Evolutionary conservation across 2,113 vertebrate species (phyloP), one percentile per base, ranked within the genome.

Genomic region (Emydocephalus ijimae): DNA sequence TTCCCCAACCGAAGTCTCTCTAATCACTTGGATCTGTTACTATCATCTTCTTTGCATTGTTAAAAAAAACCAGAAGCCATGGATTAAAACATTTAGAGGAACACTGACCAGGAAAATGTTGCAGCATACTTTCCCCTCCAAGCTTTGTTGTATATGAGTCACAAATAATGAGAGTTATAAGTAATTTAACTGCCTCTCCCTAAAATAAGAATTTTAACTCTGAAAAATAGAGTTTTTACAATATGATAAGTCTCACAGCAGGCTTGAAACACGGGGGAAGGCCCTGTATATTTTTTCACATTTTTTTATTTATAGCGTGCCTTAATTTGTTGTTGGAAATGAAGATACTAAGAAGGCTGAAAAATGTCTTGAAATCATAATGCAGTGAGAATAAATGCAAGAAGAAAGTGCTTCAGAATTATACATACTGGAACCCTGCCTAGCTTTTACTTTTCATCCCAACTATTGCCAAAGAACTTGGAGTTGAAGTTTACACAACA

Each of bases 301-400:
- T 11, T 93, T 3, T 50, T 92, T 93, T 91, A 64, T 89, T 94
- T 81, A 85, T 90, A 86, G 61, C 86, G 2, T 92, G 86, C 54
- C 5, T 14, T 45, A 54, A 93, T 87, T 92, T 93, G 21, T 69
- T 39, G 59, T 88, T n/a, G 93, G 1, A 4, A 39, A 59, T 85
- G 43, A 85, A 92, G 29, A 21, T 59, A 39, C 43, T 52, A 64
- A 93, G 81, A 92, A 88, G 64, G 8, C 29, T 88, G n/a, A 52
- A 5, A 29, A 91, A 93, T 95, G 43, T 81, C 0, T 29, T 69
- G 55, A 88, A 74, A 86, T 3, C 5, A 91, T 43, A n/a, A 56
- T 12, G 52, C n/a, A 34, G 14, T 34, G 24, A 86, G 34, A 29
- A 39, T 8, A 48, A 52, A 43, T 50, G 54, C 15, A 85, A 14